phyloP scores from a whole-genome alignment of 2,888 invertebrate genomes.

The Formica aserva region DNA sequence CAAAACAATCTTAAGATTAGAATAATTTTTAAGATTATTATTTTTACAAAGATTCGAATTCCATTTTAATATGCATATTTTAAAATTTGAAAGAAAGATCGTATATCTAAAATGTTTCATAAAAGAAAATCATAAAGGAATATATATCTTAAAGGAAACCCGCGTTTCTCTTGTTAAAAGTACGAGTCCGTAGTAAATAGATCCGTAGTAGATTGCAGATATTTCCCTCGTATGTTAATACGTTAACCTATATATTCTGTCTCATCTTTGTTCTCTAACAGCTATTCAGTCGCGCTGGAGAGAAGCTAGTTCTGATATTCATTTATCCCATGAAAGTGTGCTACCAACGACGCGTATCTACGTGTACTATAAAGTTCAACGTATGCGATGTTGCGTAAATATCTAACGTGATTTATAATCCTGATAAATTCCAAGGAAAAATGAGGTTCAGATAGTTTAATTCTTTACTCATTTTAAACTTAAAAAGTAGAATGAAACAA shows the following conservation, averaged over 20 bases:
- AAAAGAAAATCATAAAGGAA: background rate
- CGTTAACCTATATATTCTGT: constrained; percentile 38
- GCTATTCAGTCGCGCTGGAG: constrained; percentile 20
- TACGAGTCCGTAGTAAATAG: background rate
- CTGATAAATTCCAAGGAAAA: background rate
- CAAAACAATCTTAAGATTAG: background rate
- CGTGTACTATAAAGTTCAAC: constrained; percentile 14
- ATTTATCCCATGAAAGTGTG: constrained; percentile 33
- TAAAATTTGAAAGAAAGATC: background rate
- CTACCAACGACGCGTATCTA: constrained; percentile 30
- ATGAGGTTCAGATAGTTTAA: background rate
- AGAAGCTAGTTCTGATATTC: constrained; percentile 31
- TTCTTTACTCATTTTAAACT: background rate
- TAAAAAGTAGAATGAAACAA: background rate
- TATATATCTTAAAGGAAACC: background rate
- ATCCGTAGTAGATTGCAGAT: background rate
- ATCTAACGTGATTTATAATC: background rate
- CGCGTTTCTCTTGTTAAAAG: background rate
- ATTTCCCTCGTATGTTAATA: background rate
- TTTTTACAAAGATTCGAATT: background rate
- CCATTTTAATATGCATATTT: background rate
- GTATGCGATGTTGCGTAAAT: constrained; percentile 5
- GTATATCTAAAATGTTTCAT: background rate
- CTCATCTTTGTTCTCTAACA: constrained; percentile 39
- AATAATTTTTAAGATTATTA: background rate